Percentiles rank a stretch among this genome's conserved stretches.
Conservation (phyloP, 2,888 invertebrate genomes). For the Orthonychiurus folsomi region DNA sequence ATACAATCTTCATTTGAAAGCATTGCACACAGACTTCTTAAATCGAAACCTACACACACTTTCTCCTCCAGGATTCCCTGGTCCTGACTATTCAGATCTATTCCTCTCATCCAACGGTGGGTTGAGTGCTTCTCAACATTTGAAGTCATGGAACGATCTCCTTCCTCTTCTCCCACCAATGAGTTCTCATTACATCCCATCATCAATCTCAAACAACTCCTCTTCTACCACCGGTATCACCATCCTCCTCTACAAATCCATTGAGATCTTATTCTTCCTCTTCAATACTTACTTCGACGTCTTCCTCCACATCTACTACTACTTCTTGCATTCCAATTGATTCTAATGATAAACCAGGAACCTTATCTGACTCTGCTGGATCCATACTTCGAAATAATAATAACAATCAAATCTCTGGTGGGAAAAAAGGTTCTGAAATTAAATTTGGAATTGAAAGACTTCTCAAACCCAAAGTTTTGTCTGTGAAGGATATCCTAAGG, state of each 20-base stretch:
- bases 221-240: constrained; percentile 26
- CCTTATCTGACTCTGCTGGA: too few species aligned
- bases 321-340: constrained; percentile 22
- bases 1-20: too few species aligned
- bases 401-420: not conserved
- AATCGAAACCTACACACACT: too few species aligned
- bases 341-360: constrained; percentile 15
- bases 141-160: constrained; percentile 38
- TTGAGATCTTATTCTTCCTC: constrained; percentile 12
- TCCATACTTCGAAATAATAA: not conserved
- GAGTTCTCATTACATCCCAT: not conserved
- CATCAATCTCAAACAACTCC: constrained; percentile 21
- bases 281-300: constrained; percentile 6
- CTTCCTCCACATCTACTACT: constrained; percentile 13
- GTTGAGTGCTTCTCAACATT: constrained; percentile 25
- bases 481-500: constrained; percentile 38
- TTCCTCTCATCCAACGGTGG: constrained; percentile 22
- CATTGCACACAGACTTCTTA: not conserved
- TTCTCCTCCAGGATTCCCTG: constrained; percentile 15
- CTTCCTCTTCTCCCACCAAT: constrained; percentile 29
- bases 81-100: constrained; percentile 25
- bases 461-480: constrained; percentile 38
- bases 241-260: constrained; percentile 4
- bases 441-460: constrained; percentile 40
- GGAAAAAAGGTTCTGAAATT: constrained; percentile 26